A percentile compares a stretch with the other conserved stretches of the same genome.
phyloP scores from a whole-genome alignment of 2,113 vertebrate genomes.

The Tichodroma muraria region DNA sequence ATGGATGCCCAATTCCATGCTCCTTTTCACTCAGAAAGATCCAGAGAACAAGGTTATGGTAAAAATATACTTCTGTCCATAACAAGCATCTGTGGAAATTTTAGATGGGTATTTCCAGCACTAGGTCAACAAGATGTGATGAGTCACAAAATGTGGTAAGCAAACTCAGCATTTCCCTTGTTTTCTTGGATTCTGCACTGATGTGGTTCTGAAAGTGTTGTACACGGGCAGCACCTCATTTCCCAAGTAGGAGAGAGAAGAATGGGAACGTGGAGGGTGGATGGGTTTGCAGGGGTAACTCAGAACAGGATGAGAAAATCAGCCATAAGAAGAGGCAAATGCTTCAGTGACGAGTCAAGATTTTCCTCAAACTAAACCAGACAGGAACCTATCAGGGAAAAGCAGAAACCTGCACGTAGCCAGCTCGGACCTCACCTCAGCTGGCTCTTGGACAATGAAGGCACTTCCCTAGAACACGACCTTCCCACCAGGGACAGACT shows the following conservation, averaged over 20 bases:
- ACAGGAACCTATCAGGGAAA: not conserved
- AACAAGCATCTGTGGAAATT: not conserved
- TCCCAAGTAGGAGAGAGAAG: not conserved
- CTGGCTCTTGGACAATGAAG: not conserved
- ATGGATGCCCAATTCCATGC: not conserved
- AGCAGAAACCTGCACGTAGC: not conserved
- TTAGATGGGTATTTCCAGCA: slow-evolving; percentile 15
- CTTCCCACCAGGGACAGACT: not conserved
- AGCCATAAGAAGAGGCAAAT: not conserved
- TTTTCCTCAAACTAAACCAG: not conserved
- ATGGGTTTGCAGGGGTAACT: not conserved
- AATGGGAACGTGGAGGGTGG: not conserved
- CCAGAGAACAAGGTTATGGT: not conserved
- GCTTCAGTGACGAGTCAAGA: not conserved
- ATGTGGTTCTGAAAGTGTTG: not conserved
- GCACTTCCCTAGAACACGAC: not conserved
- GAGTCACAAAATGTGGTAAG: not conserved
- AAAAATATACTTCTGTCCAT: not conserved
- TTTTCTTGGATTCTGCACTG: not conserved
- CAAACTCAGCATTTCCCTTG: not conserved
- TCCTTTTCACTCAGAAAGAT: not conserved
- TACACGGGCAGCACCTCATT: rapidly evolving
- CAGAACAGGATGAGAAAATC: not conserved
- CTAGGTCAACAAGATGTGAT: not conserved
- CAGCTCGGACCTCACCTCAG: not conserved